Evolutionary conservation across 2,113 vertebrate genomes (phyloP), one percentile per base, ranked within the genome.

Genomic region (Glaucomys volans): DNA sequence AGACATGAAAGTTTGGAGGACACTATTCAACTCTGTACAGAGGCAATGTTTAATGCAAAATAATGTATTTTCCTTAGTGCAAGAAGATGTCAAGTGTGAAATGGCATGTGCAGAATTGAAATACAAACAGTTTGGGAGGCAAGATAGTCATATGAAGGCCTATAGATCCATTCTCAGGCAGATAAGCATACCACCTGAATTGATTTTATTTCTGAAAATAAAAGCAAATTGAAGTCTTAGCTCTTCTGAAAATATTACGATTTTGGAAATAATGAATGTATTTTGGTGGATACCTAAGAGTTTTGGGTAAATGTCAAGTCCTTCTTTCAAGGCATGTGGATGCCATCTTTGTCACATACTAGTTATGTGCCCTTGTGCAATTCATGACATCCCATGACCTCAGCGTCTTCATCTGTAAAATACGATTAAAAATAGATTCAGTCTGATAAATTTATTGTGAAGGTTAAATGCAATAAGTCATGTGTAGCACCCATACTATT

Each of bases 1-100:
- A 24, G 22, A 62, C 59, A 37, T 20, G 20, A 89, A 89, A 44
- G 42, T 82, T 20, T 62, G 37, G 37, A 86, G 47, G 32, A 71
- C 32, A 54, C 32, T 74, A 42, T 52, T 32, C 52, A 94, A 87
- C 32, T 42, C 54, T 69, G 37, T 37, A 47, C 7, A 81, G 35
- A 59, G 52, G 20, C 22, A 54, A 79, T 81, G 22, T 72, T 81
- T 32, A 91, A 74, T 18, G 75, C 12, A 74, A 22, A 95, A 74
- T 0, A 75, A 75, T 87, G 18, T 82, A 69, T 83, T 87, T 87
- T 75, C 50, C 13, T 69, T 82, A 67, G 22, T 76, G 17, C 50
- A 72, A 91, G 14, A 75, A 14, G 47, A 91, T 87, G n/a, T 74
- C 42, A 91, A 95, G 42, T 82, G 22, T 76, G 50, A 67, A 87